phyloP scores from a whole-genome alignment of 1,140 invertebrate genomes.

The Ips typographus region DNA sequence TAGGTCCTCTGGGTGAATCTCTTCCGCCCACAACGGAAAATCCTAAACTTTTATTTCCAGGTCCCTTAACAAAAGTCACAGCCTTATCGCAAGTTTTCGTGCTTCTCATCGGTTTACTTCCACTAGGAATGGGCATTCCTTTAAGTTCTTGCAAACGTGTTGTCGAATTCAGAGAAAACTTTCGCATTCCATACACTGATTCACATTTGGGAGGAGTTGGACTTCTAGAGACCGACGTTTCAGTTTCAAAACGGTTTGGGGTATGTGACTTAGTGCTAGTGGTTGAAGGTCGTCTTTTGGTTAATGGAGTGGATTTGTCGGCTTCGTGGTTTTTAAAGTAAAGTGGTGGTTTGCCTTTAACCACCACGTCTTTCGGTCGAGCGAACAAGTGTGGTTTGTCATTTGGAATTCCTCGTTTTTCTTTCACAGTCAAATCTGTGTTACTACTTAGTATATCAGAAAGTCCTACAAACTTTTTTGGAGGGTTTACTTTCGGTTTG shows the following conservation, averaged over 20 bases:
- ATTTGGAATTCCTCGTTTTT: constrained; percentile 30
- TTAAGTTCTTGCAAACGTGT: constrained; percentile 2
- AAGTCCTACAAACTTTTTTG: constrained; percentile 27
- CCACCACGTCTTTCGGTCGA: constrained; percentile 7
- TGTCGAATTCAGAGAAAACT: constrained; percentile 39
- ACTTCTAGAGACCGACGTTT: constrained; percentile 2
- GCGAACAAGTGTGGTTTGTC: constrained; percentile 17
- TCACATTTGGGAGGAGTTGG: neutral
- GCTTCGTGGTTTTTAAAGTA: neutral
- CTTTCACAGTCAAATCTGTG: neutral
- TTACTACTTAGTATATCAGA: constrained; percentile 25
- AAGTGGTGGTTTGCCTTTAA: constrained; percentile 8
- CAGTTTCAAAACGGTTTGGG: neutral
- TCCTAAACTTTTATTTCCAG: constrained; percentile 70
- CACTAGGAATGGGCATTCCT: constrained; percentile 2
- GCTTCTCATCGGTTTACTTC: neutral
- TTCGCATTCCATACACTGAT: constrained; percentile 43
- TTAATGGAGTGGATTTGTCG: neutral
- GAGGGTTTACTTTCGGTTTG: neutral
- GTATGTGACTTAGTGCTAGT: no score
- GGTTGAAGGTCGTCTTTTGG: neutral
- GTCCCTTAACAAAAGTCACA: constrained; percentile 68
- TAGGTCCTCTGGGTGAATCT: constrained; percentile 72
- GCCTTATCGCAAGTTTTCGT: constrained; percentile 35
- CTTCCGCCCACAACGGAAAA: constrained; percentile 81